A percentile compares a stretch with the other conserved stretches of the same genome.
Evolutionary conservation across 2,113 vertebrate species (phyloP).

Genomic region (Phyllostomus hastatus): DNA sequence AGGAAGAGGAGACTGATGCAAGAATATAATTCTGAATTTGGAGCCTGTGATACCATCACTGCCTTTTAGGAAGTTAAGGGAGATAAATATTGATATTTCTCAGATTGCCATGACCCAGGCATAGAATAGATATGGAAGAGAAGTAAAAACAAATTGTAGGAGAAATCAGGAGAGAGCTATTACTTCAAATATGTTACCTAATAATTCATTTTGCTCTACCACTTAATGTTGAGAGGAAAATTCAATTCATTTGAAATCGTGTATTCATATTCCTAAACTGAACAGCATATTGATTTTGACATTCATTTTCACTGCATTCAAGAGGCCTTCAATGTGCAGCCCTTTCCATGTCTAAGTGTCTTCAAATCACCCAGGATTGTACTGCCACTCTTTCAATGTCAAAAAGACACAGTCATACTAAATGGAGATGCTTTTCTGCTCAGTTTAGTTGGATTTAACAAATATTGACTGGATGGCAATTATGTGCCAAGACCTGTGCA

Average conservation of each 20-base stretch:
- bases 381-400: not conserved
- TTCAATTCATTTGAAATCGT: slow-evolving; percentile 66
- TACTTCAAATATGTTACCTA: slow-evolving; percentile 23
- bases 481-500: not conserved
- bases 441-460: not conserved
- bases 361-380: not conserved
- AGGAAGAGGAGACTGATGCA: not conserved
- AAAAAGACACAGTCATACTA: not conserved
- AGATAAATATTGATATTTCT: not conserved
- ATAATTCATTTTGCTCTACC: slow-evolving; percentile 51
- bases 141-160: slow-evolving; percentile 29
- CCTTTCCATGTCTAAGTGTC: slow-evolving; percentile 45
- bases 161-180: slow-evolving; percentile 23
- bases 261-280: slow-evolving; percentile 60
- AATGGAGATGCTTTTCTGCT: not conserved
- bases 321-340: slow-evolving; percentile 35
- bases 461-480: not conserved
- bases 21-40: not conserved
- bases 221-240: slow-evolving; percentile 59
- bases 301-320: slow-evolving; percentile 40
- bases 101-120: not conserved
- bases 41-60: not conserved
- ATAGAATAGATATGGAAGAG: not conserved
- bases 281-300: slow-evolving; percentile 60
- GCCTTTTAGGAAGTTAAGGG: not conserved